These are phyloP conservation scores for Melanocharis versteri DNA, from an alignment of 2,113 vertebrate species.

Conservation along the genomic window DNA sequence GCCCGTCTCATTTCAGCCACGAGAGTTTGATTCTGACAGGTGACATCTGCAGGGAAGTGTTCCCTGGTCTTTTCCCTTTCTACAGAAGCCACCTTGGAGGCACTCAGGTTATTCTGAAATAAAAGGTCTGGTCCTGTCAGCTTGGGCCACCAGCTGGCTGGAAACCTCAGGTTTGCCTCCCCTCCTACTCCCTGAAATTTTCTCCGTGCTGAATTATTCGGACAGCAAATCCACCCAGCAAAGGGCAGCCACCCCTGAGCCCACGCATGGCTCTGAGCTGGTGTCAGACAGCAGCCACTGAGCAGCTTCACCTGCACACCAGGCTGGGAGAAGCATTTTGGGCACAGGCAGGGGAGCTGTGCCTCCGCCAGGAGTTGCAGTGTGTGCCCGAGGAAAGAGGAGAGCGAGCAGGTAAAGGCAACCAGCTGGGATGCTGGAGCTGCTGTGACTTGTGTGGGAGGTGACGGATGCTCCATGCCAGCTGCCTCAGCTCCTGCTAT, in stretches of 20 bases:
- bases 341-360: not conserved
- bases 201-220: not conserved
- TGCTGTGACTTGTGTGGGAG: conserved; percentile 37
- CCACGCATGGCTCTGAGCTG: rapidly evolving
- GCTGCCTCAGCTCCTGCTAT: not conserved
- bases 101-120: not conserved
- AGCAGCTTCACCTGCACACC: rapidly evolving
- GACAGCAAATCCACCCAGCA: not conserved
- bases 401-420: not conserved
- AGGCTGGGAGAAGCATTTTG: not conserved
- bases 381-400: rapidly evolving
- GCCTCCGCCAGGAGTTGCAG: not conserved
- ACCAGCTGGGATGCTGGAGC: not conserved
- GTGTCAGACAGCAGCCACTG: rapidly evolving
- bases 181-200: not conserved
- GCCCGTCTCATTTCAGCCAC: rapidly evolving
- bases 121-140: not conserved
- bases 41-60: not conserved
- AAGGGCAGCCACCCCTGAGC: not conserved
- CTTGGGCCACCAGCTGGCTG: not conserved
- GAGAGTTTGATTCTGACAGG: not conserved
- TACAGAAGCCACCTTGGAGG: not conserved
- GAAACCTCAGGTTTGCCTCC: not conserved
- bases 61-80: not conserved
- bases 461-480: not conserved